Base-by-base conservation (phyloP, 2,113 vertebrate genomes). In the Vidua chalybeata region DNA sequence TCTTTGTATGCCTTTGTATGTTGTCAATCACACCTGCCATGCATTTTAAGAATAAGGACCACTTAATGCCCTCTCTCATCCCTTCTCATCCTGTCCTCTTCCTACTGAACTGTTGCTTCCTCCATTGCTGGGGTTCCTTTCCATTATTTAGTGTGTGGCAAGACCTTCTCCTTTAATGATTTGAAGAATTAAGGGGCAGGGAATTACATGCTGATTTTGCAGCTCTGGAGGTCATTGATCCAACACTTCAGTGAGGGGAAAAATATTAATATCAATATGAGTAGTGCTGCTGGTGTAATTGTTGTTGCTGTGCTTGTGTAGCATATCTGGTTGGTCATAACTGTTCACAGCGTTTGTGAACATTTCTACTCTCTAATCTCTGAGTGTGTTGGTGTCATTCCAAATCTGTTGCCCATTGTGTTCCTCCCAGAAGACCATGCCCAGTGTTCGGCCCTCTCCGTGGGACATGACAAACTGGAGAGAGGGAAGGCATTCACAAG, bases 391-490 rank as follows among this genome's bases (percentile, higher is more conserved):
- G 31, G 24, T 68, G 54, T 20, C 16, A 4, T 77, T 84, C 51
- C 46, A 28, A 8, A 3, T 75, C 26, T 67, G 6, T 63, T 61
- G 7, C 26, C 11, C 0, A 0, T 10, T 41, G 4, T 33, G 37
- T 61, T 81, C 11, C n/a, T 84, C 12, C 30, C 39, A 39, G 43
- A 48, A 28, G 39, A 28, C 39, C 0, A 0, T 61, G 51, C 22
- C 54, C 11, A 5, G 39, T 31, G 81, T 72, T 63, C 66, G 71
- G 12, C 33, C 48, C n/a, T 63, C 4, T 4, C 23, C 54, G 26
- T 46, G 37, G 23, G 58, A 31, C 17, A 5, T 28, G 77, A 20
- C 33, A 37, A 1, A 14, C 23, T 45, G 64, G 45, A 54, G 51
- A 55, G 31, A 26, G 45, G 48, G 46, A 30, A 10, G 23, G 21